Conservation (phyloP, 2,888 invertebrate genomes). For the Drosophila emarginata region DNA sequence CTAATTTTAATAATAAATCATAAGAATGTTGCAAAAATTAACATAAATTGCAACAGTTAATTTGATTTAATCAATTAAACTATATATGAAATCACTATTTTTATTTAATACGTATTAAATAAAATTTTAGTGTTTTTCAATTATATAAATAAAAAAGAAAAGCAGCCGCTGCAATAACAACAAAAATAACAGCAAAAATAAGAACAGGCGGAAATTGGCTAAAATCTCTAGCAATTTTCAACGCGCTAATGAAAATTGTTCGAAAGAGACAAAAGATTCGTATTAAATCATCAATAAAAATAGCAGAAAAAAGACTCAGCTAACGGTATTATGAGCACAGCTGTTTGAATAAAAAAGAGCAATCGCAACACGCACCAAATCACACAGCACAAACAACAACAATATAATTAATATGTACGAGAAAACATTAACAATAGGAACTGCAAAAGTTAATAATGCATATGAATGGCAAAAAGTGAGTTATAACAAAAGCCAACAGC, state of each 20-base stretch:
- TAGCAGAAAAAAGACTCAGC: constrained; percentile 50
- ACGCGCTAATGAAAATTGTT: constrained; percentile 60
- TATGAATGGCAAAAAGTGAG: constrained; percentile 79
- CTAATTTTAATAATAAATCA: constrained; percentile 25
- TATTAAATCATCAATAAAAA: constrained; percentile 72
- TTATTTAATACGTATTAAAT: constrained; percentile 71
- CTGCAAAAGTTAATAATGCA: constrained; percentile 73
- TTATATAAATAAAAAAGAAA: constrained; percentile 57
- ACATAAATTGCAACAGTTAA: constrained; percentile 8
- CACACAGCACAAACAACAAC: constrained; percentile 40
- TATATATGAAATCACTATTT: constrained; percentile 53
- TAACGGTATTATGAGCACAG: constrained; percentile 69
- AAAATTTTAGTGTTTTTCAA: constrained; percentile 62
- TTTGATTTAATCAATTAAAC: constrained; percentile 19
- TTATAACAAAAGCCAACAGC: constrained; percentile 65
- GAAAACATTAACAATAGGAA: constrained; percentile 71
- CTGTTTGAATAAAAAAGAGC: constrained; percentile 46
- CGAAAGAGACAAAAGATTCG: constrained; percentile 45
- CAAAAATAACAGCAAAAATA: constrained; percentile 27
- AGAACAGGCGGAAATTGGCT: constrained; percentile 8
- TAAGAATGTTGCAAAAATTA: constrained; percentile 6
- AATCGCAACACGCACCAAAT: constrained; percentile 44
- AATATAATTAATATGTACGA: constrained; percentile 72
- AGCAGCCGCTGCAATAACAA: constrained; percentile 30
- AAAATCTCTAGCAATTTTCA: constrained; percentile 54